Conservation (phyloP, 2,888 invertebrate genomes). For the Thysanoteuthis rhombus region DNA sequence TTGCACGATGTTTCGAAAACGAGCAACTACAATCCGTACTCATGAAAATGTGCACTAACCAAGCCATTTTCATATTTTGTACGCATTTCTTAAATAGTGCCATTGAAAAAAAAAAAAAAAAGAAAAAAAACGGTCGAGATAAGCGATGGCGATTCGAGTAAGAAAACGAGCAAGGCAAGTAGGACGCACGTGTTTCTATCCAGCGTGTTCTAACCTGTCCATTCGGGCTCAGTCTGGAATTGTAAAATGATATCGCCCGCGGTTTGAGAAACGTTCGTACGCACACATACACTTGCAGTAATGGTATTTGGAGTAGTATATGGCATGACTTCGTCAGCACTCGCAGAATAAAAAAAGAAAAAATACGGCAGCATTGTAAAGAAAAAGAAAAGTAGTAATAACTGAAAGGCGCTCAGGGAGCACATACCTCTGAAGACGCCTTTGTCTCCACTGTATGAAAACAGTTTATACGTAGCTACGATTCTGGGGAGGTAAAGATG, state of each 20-base stretch:
- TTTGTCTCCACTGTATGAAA: too few relatives aligned
- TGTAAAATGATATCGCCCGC: background rate
- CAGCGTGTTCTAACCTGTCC: background rate
- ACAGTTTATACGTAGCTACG: too few relatives aligned
- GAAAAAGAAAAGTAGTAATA: too few relatives aligned
- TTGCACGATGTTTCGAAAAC: too few relatives aligned
- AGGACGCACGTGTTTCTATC: background rate
- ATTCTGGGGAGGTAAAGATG: too few relatives aligned
- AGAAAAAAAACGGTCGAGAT: too few relatives aligned
- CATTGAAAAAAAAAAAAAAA: background rate
- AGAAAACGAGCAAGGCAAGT: background rate
- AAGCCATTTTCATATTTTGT: background rate
- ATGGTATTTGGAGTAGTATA: background rate
- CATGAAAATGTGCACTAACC: too few relatives aligned
- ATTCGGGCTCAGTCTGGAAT: background rate
- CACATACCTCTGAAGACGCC: too few relatives aligned
- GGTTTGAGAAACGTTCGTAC: background rate
- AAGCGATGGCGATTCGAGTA: background rate
- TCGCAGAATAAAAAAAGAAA: background rate
- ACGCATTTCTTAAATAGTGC: background rate
- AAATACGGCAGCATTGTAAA: too few relatives aligned
- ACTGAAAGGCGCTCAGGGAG: too few relatives aligned
- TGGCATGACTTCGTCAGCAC: background rate
- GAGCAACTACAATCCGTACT: too few relatives aligned
- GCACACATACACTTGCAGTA: background rate